Evolutionary conservation across 1,140 invertebrate species (phyloP), one percentile per base, ranked within the genome.

Genomic region (Bombus terrestris): DNA sequence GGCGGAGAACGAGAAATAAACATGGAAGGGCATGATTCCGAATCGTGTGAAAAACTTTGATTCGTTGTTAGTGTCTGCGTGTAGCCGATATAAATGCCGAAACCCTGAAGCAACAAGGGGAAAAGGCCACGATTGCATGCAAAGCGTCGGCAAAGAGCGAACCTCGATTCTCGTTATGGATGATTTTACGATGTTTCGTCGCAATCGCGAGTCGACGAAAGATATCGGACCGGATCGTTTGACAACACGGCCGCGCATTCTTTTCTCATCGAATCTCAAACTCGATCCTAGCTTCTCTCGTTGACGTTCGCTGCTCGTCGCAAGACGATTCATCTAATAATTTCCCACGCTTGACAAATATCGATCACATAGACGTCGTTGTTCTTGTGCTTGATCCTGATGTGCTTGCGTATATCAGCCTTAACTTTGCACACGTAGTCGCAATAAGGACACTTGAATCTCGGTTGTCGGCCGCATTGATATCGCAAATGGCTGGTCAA

Each of bases 391-490:
- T 93, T 91, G 87, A 91, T 81, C 85, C 92, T 92, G 81, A 92
- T 95, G 90, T 39, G 93, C 86, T 89, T 92, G 85, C 88, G 93
- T 53, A 91, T 72, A 64, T 84, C 86, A 1, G 83, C 8, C 73
- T 90, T 91, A 39, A 83, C 75, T 47, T 88, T 90, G 73, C 86
- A 88, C 74, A 68, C 1, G 77, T 95, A 94, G 5, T 90, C 74
- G 83, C 95, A 96, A 76, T 94, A 90, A 22, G 94, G 95, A 88
- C 96, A 96, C 73, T 95, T 94, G 89, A 96, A 95, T 72, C 95
- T 92, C 10, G 96, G 95, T 83, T 95, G 94, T 71, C 96, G 94
- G 9, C 96, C 96, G 86, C 96, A 96, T 87, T 96, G 95, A 87
- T 94, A 95, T 1, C 89, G 89, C 22, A 92, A 86, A 59, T 94